Base-by-base conservation (phyloP, 2,797 vertebrate genomes). In the Enoplosus armatus region DNA sequence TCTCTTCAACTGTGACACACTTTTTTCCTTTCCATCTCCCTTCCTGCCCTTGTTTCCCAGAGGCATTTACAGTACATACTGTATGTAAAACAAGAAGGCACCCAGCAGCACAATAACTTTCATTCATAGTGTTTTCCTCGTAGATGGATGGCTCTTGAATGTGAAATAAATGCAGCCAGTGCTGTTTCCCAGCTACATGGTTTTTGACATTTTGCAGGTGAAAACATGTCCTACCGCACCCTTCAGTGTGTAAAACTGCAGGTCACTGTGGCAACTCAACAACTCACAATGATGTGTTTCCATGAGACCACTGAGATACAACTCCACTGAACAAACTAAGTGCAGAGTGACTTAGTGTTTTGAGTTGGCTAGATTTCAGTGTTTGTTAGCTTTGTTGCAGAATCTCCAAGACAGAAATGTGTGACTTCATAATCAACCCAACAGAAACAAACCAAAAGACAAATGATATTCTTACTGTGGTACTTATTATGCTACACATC, bases 211-310 rank as follows among this genome's bases (percentile, higher is more conserved):
- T 82, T 81, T 90, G 79, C 92, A 93, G 87, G 92, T 90, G 84
- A 90, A 90, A 91, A 93, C 91, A 74, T 92, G 92, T 48, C 89
- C 79, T 3, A 77, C 86, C 84, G 8, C 91, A 82, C 89, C 85
- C 89, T 82, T 45, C 9, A 75, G 68, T 79, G 75, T 79, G 72
- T 78, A 45, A 75, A 62, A 69, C 79, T 75, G 56, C 71, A 61
- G 77, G 77, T 87, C 78, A 69, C 73, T 51, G 64, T 43, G 55
- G 72, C 43, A 90, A 89, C 85, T 70, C 58, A 59, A 72, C 66
- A 83, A 63, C 58, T 72, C 39, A 61, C 26, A 7, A 50, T 53
- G 71, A 50, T 53, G 71, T 74, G 77, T 84, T 87, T 69, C 60
- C 55, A 64, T 76, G 74, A 75, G 43, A 83, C 51, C 68, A 55